Conservation (phyloP, 2,113 vertebrate species). For the Guaruba guarouba region DNA sequence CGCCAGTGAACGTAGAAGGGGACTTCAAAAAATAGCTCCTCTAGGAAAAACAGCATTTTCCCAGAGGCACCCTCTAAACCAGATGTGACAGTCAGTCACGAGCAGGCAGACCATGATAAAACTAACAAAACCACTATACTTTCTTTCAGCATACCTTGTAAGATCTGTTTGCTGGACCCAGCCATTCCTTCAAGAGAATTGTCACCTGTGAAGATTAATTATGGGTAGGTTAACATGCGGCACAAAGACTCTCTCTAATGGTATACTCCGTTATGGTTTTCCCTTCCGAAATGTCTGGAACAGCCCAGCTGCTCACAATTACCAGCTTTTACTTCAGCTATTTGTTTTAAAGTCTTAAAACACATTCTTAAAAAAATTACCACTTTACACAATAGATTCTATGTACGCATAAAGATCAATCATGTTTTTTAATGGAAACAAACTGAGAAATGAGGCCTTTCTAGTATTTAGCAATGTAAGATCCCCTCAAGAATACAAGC, state of each 20-base stretch:
- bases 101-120: background rate
- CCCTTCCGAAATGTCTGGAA: background rate
- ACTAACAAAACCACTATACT: background rate
- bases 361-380: background rate
- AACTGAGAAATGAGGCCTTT: background rate
- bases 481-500: background rate
- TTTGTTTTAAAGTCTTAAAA: background rate
- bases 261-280: background rate
- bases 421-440: background rate
- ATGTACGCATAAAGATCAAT: background rate
- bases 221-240: conserved; percentile 35
- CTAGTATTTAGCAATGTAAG: background rate
- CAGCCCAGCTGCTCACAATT: background rate
- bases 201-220: conserved; percentile 78
- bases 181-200: conserved; percentile 70
- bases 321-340: background rate
- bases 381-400: background rate
- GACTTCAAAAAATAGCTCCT: background rate
- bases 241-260: conserved; percentile 7
- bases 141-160: conserved; percentile 83
- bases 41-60: background rate
- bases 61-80: background rate
- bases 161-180: conserved; percentile 93
- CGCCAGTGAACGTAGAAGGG: background rate
- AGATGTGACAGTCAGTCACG: background rate